Percentiles rank a stretch among this genome's conserved stretches.
Conservation (phyloP, 2,797 vertebrate species). For the Psittacula echo region DNA sequence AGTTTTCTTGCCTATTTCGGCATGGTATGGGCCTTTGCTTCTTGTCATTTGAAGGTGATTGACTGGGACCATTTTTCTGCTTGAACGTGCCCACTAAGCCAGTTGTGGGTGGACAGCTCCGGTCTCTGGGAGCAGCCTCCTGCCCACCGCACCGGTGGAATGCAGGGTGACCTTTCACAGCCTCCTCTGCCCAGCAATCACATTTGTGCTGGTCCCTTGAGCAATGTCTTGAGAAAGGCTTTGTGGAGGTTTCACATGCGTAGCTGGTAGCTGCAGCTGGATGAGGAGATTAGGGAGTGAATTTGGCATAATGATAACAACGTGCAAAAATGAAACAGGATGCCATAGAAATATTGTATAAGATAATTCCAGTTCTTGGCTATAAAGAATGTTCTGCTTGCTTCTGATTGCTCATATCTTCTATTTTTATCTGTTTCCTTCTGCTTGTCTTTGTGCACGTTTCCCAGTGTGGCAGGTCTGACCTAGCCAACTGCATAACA, state of each 20-base stretch:
- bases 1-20: neutral
- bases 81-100: neutral
- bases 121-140: neutral
- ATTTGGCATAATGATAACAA: neutral
- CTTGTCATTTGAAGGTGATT: neutral
- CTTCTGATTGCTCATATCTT: slow-evolving; percentile 38
- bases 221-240: neutral
- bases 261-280: neutral
- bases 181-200: neutral
- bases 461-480: slow-evolving; percentile 36
- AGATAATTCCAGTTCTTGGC: slow-evolving; percentile 7
- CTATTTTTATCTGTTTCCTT: slow-evolving; percentile 44
- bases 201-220: neutral
- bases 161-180: fast-evolving
- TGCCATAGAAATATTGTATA: neutral
- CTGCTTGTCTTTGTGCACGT: slow-evolving; percentile 9
- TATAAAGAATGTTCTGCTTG: slow-evolving; percentile 48
- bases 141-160: neutral
- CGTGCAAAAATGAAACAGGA: slow-evolving; percentile 44
- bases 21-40: neutral
- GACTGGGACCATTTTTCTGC: neutral
- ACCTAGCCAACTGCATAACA: slow-evolving; percentile 33
- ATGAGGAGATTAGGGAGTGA: neutral
- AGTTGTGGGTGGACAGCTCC: neutral
- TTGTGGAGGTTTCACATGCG: neutral